A percentile compares a stretch with the other conserved stretches of the same genome.
Evolutionary conservation across 2,888 invertebrate genomes (phyloP).

Genomic region (Latheticus oryzae): DNA sequence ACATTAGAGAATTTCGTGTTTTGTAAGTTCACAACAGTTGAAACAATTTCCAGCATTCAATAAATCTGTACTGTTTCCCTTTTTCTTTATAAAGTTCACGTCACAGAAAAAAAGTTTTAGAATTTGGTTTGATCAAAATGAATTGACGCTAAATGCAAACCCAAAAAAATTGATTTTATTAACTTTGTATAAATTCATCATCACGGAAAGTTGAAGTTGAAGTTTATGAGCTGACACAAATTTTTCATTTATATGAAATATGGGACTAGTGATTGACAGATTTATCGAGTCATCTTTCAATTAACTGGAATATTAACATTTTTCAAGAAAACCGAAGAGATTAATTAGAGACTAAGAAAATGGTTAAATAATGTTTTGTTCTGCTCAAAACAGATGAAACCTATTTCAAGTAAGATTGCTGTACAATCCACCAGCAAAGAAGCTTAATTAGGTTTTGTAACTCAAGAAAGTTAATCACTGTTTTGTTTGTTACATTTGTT

Average conservation of each 20-base stretch:
- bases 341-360: neutral
- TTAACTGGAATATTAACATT: slow-evolving; percentile 7
- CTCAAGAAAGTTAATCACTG: slow-evolving; percentile 34
- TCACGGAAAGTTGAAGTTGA: slow-evolving; percentile 15
- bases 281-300: slow-evolving; percentile 12
- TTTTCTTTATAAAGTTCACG: slow-evolving; percentile 24
- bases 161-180: slow-evolving; percentile 20
- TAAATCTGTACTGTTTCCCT: slow-evolving; percentile 31
- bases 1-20: slow-evolving; percentile 34
- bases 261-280: slow-evolving; percentile 22
- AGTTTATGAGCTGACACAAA: slow-evolving; percentile 19
- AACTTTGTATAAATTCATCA: slow-evolving; percentile 21
- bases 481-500: slow-evolving; percentile 27
- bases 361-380: slow-evolving; percentile 8
- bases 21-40: slow-evolving; percentile 24
- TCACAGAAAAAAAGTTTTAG: too few relatives aligned
- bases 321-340: too few relatives aligned
- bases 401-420: slow-evolving; percentile 22
- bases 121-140: neutral
- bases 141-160: slow-evolving; percentile 25
- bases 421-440: slow-evolving; percentile 23
- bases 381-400: slow-evolving; percentile 32
- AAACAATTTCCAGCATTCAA: slow-evolving; percentile 33
- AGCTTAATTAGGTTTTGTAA: slow-evolving; percentile 31
- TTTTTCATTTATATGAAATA: slow-evolving; percentile 18